phyloP scores from a whole-genome alignment of 2,113 vertebrate species.

The Pseudopipra pipra region DNA sequence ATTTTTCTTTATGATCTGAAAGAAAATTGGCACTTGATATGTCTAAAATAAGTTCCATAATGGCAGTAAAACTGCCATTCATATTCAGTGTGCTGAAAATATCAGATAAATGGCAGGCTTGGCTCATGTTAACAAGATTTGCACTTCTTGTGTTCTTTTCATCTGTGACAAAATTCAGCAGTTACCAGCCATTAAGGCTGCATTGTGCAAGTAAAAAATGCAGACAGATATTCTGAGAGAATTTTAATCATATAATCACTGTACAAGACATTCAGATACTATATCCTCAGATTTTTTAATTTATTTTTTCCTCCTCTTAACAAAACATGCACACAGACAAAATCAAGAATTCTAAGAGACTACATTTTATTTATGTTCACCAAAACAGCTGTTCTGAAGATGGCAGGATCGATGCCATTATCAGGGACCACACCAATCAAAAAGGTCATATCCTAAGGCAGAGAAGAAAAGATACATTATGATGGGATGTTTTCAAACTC shows the following conservation, averaged over 20 bases:
- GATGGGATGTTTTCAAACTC: neutral
- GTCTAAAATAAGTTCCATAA: constrained; percentile 46
- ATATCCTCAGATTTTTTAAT: neutral
- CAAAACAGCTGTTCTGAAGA: neutral
- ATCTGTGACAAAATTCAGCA: constrained; percentile 54
- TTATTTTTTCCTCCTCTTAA: neutral
- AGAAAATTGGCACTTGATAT: constrained; percentile 40
- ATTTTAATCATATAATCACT: constrained; percentile 45
- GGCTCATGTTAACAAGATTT: constrained; percentile 58
- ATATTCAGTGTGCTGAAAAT: constrained; percentile 51
- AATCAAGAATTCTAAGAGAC: neutral
- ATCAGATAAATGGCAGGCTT: constrained; percentile 50
- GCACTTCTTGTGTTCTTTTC: constrained; percentile 38
- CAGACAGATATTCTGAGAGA: constrained; percentile 43
- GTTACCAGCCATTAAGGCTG: constrained; percentile 49
- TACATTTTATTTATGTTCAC: neutral
- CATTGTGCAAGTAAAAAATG: constrained; percentile 47
- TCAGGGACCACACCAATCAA: neutral
- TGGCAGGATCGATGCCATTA: neutral
- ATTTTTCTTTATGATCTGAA: constrained; percentile 17
- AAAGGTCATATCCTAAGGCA: neutral
- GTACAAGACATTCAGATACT: constrained; percentile 18
- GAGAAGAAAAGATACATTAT: neutral
- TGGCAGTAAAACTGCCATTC: constrained; percentile 30
- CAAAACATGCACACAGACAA: neutral